These are phyloP conservation scores for Deilephila elpenor DNA, from an alignment of 2,888 invertebrate species.

Conservation along the genomic window DNA sequence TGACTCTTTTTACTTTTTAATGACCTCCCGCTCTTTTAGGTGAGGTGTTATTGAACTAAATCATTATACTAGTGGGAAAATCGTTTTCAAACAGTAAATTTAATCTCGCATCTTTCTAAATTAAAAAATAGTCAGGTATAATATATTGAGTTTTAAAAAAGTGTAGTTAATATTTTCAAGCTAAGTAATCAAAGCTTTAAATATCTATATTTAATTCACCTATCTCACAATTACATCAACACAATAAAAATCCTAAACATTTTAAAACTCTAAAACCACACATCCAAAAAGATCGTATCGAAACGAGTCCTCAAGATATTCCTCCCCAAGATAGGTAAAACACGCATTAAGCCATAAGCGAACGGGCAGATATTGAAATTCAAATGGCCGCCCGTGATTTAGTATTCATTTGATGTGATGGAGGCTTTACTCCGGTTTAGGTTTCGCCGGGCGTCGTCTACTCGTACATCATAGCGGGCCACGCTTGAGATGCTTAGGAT, in stretches of 20 bases:
- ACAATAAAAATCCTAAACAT: background rate
- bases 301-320: constrained; percentile 24
- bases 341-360: constrained; percentile 58
- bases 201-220: too few species aligned
- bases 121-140: too few species aligned
- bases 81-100: too few species aligned
- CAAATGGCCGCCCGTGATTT: constrained; percentile 81
- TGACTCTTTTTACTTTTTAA: too few species aligned
- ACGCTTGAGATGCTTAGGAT: constrained; percentile 64
- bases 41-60: too few species aligned
- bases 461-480: constrained; percentile 82
- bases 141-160: too few species aligned
- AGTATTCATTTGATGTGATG: constrained; percentile 84
- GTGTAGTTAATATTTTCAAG: too few species aligned
- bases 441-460: constrained; percentile 83
- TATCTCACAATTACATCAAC: background rate
- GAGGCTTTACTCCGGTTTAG: constrained; percentile 82
- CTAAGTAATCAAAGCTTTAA: too few species aligned
- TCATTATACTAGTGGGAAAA: too few species aligned
- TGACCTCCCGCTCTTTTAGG: too few species aligned
- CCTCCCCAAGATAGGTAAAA: constrained; percentile 40
- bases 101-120: too few species aligned
- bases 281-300: background rate
- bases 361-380: constrained; percentile 81
- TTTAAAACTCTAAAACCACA: background rate